These are phyloP conservation scores for Drosophila oshimai DNA, from an alignment of 1,140 invertebrate genomes.

Conservation along the genomic window DNA sequence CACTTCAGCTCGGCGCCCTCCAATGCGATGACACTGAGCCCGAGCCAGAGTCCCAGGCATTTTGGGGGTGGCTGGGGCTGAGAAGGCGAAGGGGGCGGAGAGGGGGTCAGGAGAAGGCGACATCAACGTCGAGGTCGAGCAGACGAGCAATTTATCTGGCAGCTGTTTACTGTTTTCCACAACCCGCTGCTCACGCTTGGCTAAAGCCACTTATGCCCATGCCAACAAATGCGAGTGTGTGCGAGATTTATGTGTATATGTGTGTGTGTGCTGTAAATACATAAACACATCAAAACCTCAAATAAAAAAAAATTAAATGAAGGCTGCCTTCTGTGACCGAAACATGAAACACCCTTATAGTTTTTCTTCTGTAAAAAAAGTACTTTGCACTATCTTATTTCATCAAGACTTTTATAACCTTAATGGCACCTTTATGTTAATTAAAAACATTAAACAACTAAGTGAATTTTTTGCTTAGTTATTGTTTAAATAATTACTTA, in stretches of 20 bases:
- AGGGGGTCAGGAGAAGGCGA: slow-evolving; percentile 4
- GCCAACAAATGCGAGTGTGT: slow-evolving; percentile 27
- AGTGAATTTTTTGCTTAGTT: too few relatives aligned
- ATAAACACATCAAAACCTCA: slow-evolving; percentile 72
- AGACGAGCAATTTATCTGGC: slow-evolving; percentile 81
- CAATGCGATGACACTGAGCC: slow-evolving; percentile 46
- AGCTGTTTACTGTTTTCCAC: slow-evolving; percentile 77
- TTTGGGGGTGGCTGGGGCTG: not conserved
- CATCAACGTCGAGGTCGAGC: slow-evolving; percentile 63
- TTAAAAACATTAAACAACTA: too few relatives aligned
- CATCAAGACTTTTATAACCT: too few relatives aligned
- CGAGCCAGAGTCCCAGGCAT: too few relatives aligned
- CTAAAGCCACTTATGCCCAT: slow-evolving; percentile 73
- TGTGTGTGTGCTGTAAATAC: slow-evolving; percentile 71
- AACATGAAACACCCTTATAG: not conserved
- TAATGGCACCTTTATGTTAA: too few relatives aligned
- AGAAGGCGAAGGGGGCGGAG: not conserved
- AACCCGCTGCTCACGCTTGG: slow-evolving; percentile 46
- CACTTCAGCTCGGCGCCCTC: slow-evolving; percentile 64
- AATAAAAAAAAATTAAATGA: slow-evolving; percentile 26
- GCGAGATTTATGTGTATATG: slow-evolving; percentile 63
- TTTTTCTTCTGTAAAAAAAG: too few relatives aligned
- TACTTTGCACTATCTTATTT: too few relatives aligned
- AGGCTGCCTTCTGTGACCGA: not conserved
- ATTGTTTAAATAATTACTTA: too few relatives aligned